A percentile compares a stretch with the other conserved stretches of the same genome.
Evolutionary conservation across 2,888 invertebrate species (phyloP).

Genomic region (Metallyticus violacea): DNA sequence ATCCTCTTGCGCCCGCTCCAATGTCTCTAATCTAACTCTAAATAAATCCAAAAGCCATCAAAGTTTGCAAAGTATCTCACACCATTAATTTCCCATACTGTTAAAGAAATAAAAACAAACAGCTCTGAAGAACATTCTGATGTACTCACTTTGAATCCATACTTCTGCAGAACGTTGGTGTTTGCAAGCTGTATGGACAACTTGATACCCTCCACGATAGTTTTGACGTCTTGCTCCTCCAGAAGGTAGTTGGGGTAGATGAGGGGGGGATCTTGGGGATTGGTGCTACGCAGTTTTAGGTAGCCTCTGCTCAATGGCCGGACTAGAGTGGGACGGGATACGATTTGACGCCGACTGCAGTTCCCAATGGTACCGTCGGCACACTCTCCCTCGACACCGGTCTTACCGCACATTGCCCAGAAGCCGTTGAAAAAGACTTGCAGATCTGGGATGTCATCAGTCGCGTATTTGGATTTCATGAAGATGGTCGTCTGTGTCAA

Average conservation of each 20-base stretch:
- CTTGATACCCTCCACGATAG: conserved; percentile 61
- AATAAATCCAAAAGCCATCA: no score
- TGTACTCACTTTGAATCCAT: background rate
- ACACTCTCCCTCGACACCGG: conserved; percentile 38
- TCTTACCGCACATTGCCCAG: conserved; percentile 41
- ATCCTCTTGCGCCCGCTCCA: no score
- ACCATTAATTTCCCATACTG: no score
- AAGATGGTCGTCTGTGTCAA: conserved; percentile 66
- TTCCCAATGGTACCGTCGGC: conserved; percentile 9
- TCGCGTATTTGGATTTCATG: conserved; percentile 58
- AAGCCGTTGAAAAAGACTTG: conserved; percentile 55
- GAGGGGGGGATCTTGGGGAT: conserved; percentile 68
- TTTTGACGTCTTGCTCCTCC: conserved; percentile 61
- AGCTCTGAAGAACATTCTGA: no score
- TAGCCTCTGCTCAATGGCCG: conserved; percentile 43
- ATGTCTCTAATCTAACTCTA: no score
- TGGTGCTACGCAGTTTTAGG: conserved; percentile 54
- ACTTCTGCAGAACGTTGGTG: conserved; percentile 42
- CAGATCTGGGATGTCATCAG: conserved; percentile 60
- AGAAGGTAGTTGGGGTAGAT: conserved; percentile 75
- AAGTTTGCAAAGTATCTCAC: no score
- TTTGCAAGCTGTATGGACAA: conserved; percentile 57
- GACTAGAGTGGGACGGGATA: conserved; percentile 39
- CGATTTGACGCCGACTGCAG: conserved; percentile 28
- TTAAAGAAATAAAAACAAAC: no score